Base-by-base conservation (phyloP, 2,888 invertebrate species). In the Folsomia candida region DNA sequence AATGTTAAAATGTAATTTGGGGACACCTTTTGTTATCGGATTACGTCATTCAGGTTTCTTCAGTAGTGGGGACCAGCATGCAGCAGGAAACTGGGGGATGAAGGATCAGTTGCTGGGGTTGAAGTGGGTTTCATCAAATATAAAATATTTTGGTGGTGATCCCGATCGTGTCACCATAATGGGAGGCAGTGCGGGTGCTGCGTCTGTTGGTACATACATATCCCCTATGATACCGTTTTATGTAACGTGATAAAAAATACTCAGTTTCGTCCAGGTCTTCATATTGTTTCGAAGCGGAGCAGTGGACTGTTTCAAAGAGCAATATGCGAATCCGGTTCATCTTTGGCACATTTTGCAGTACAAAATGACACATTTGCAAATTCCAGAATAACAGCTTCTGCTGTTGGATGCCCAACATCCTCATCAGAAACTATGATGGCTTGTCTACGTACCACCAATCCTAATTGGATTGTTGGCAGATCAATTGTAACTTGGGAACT, bases 331-430 rank as follows among this genome's bases (percentile, higher is more conserved):
- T 67, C 67, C 20, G 67, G 70, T 4, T 62, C 67, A 11, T 22
- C 67, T 3, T 54, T 70, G 1, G 28, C n/a, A n/a, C 51, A 70
- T 28, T 70, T 61, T 61, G 62, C 70, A 4, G n/a, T 70, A 3
- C 14, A 62, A 18, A 70, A 70, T 67, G 29, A 57, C 2, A 70
- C 70, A 25, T 24, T 62, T 37, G 6, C 22, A 1, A 70, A 37
- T 20, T 70, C 70, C 24, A 25, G 1, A 9, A 27, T 24, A 29
- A 37, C 62, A 3, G 70, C 66, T n/a, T n/a, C 47, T 18, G 6
- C 27, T 1, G 28, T 61, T 20, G 54, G 37, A 22, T 67, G 67
- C 67, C 70, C 67, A 18, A 57, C 67, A 1, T 25, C 14, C 2
- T 51, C 27, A 14, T 67, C 67, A 1, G 25, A 54, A 28, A n/a